These are phyloP conservation scores for Parthenolecanium corni DNA, from an alignment of 2,888 invertebrate genomes.

Conservation along the genomic window DNA sequence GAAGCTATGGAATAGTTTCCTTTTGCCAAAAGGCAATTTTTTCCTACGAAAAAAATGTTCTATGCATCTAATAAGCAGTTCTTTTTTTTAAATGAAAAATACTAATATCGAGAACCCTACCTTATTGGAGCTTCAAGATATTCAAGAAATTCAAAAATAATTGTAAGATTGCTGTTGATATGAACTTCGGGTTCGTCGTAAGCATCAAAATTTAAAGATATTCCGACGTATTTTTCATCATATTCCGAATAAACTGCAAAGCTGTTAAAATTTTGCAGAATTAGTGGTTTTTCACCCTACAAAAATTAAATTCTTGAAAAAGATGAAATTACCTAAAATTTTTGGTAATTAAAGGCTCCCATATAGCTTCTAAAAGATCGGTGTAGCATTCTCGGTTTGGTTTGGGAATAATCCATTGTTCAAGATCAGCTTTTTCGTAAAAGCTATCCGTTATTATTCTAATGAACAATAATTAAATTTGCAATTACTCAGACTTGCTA, in stretches of 20 bases:
- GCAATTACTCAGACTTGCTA: no score
- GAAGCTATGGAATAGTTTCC: constrained; percentile 66
- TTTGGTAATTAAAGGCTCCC: constrained; percentile 56
- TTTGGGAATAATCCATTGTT: constrained; percentile 61
- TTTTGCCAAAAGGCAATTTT: constrained; percentile 50
- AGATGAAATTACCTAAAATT: constrained; percentile 41
- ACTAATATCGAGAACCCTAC: constrained; percentile 37
- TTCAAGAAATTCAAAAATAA: constrained; percentile 69
- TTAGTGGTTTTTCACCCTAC: no score
- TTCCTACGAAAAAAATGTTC: constrained; percentile 33
- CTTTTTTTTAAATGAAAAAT: constrained; percentile 13
- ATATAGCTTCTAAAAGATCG: constrained; percentile 54
- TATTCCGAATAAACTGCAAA: constrained; percentile 51
- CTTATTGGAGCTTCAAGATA: constrained; percentile 61
- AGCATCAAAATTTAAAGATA: constrained; percentile 68
- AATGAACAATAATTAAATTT: no score
- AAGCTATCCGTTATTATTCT: constrained; percentile 78
- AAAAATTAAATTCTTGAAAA: no score
- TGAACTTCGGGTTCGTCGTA: constrained; percentile 65
- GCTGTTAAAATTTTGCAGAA: constrained; percentile 40
- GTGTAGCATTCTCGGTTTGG: constrained; percentile 57
- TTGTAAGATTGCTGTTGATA: constrained; percentile 53
- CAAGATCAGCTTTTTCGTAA: constrained; percentile 73
- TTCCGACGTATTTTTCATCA: constrained; percentile 51
- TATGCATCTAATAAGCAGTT: background rate